Conservation (phyloP, 2,797 vertebrate genomes). For the Poliocrania exsul region DNA sequence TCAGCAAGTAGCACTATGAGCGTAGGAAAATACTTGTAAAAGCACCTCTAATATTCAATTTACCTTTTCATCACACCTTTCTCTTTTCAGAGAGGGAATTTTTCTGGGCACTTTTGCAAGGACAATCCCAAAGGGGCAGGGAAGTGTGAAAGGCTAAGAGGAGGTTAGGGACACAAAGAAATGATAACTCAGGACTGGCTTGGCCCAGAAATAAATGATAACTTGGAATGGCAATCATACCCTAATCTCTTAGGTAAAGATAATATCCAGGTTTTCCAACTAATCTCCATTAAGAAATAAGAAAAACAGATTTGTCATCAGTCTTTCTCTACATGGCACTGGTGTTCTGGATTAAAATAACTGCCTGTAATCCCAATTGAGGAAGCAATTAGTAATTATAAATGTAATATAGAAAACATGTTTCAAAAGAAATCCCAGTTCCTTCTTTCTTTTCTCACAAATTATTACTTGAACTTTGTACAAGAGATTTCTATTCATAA, state of each 20-base stretch:
- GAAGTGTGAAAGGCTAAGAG: neutral
- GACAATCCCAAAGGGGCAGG: neutral
- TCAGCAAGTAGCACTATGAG: accelerated
- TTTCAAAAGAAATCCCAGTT: neutral
- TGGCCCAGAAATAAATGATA: neutral
- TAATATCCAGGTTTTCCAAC: neutral
- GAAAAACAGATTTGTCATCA: neutral
- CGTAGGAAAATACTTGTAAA: neutral
- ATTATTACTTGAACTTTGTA: neutral
- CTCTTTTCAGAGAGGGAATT: neutral
- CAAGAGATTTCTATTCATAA: neutral
- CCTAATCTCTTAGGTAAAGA: neutral
- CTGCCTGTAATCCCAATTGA: neutral
- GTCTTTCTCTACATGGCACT: neutral
- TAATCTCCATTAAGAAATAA: neutral
- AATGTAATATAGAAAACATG: neutral
- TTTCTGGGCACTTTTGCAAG: neutral
- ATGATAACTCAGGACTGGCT: neutral
- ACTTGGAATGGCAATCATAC: neutral
- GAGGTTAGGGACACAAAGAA: neutral
- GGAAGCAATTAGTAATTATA: neutral
- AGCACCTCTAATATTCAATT: neutral
- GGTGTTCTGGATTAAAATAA: neutral
- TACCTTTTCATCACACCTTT: neutral
- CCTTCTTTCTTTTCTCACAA: neutral